These are phyloP conservation scores for Theretra japonica DNA, from an alignment of 2,888 invertebrate genomes.

Conservation along the genomic window DNA sequence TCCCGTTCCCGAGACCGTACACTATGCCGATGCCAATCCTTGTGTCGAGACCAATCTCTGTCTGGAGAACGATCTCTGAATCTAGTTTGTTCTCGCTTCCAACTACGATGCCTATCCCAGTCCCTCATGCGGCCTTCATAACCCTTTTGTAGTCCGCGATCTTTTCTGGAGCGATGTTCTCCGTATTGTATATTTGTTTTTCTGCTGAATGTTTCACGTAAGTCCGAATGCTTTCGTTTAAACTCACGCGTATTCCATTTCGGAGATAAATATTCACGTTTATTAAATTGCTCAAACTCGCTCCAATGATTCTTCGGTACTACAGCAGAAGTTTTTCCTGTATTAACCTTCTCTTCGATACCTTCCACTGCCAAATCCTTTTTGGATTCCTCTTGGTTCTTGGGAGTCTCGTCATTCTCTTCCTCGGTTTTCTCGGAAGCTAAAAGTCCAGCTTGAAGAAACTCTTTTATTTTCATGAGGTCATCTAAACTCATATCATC, in stretches of 20 bases:
- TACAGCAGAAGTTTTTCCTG: not conserved
- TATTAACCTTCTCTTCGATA: not conserved
- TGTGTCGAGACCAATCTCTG: no score
- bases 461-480: not conserved
- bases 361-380: not conserved
- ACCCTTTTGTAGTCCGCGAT: not conserved
- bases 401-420: not conserved
- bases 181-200: not conserved
- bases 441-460: not conserved
- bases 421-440: not conserved
- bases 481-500: not conserved
- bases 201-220: not conserved
- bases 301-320: not conserved
- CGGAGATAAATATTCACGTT: not conserved
- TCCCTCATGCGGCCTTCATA: not conserved
- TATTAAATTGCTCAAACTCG: not conserved
- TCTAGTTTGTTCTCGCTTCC: not conserved
- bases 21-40: no score
- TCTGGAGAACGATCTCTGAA: no score
- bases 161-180: not conserved
- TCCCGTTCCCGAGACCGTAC: not conserved
- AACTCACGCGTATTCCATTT: not conserved
- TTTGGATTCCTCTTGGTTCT: not conserved
- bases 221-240: not conserved
- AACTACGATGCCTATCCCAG: not conserved